A percentile compares a stretch with the other conserved stretches of the same genome.
Conservation (phyloP, 2,797 vertebrate genomes). For the Halcyon badia region DNA sequence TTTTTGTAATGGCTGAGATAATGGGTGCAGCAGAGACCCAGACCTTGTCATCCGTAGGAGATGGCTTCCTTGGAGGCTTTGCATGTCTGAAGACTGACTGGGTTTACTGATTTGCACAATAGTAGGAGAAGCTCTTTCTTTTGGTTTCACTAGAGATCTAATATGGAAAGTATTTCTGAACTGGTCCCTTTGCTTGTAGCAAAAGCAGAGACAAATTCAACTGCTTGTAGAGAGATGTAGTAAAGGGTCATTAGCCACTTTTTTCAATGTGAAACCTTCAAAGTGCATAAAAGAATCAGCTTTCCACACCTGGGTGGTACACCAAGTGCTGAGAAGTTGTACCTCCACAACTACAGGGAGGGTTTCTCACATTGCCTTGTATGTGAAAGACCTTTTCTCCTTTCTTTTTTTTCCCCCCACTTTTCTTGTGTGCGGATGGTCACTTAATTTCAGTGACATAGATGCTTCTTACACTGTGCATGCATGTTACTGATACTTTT, state of each 20-base stretch:
- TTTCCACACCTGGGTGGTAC: background rate
- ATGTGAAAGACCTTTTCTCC: background rate
- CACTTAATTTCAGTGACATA: background rate
- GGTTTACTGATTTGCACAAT: background rate
- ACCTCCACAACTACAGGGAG: background rate
- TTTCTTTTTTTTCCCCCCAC: too few relatives aligned
- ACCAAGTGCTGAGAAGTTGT: background rate
- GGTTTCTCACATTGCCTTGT: background rate
- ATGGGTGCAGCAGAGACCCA: background rate
- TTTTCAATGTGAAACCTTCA: background rate
- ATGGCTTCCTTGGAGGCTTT: background rate
- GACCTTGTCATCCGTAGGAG: background rate
- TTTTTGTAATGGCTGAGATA: background rate
- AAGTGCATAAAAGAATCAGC: background rate
- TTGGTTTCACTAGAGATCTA: background rate
- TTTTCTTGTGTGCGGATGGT: too few relatives aligned
- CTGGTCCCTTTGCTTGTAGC: background rate
- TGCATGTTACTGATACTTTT: background rate
- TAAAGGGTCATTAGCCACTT: background rate
- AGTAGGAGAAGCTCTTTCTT: background rate
- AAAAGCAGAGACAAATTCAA: background rate
- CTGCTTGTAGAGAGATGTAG: background rate
- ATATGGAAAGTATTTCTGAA: background rate
- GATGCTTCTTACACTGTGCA: background rate
- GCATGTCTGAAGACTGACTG: background rate